Conservation (phyloP, 1,140 invertebrate species). For the Elymnias hypermnestra region DNA sequence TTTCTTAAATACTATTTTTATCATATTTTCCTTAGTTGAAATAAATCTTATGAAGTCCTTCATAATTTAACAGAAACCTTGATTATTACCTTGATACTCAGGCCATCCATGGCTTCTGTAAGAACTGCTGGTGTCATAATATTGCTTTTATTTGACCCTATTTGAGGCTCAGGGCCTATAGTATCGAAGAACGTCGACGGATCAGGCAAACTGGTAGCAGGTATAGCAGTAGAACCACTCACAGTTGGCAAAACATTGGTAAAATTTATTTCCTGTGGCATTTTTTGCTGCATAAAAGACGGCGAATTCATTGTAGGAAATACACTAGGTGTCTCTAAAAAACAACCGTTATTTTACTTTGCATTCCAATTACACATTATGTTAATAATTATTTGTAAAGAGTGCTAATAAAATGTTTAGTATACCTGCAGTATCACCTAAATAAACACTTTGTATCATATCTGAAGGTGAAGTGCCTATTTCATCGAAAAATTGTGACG, state of each 20-base stretch:
- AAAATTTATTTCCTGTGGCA: constrained; percentile 43
- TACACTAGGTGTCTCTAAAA: too few relatives aligned
- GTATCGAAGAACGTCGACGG: constrained; percentile 72
- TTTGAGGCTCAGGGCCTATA: constrained; percentile 58
- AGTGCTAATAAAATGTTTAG: too few relatives aligned
- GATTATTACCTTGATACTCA: constrained; percentile 50
- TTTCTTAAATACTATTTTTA: too few relatives aligned
- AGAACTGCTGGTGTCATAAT: constrained; percentile 33
- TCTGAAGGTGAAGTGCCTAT: constrained; percentile 61
- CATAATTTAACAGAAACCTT: too few relatives aligned
- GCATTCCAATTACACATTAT: constrained; percentile 14
- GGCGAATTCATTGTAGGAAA: constrained; percentile 37
- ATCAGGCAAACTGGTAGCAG: constrained; percentile 57
- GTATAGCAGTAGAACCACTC: constrained; percentile 44
- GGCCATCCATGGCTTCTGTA: constrained; percentile 49
- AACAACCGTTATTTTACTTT: constrained; percentile 25
- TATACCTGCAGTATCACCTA: constrained; percentile 52
- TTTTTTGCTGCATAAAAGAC: constrained; percentile 38
- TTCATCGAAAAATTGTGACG: constrained; percentile 70
- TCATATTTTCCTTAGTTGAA: too few relatives aligned
- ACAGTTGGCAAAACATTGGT: constrained; percentile 56
- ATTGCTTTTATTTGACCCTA: constrained; percentile 33
- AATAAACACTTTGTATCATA: constrained; percentile 65
- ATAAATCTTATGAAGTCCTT: too few relatives aligned
- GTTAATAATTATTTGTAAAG: background rate